These are phyloP conservation scores for Paramormyrops hopkinsi DNA, from an alignment of 2,797 vertebrate species.

Conservation along the genomic window DNA sequence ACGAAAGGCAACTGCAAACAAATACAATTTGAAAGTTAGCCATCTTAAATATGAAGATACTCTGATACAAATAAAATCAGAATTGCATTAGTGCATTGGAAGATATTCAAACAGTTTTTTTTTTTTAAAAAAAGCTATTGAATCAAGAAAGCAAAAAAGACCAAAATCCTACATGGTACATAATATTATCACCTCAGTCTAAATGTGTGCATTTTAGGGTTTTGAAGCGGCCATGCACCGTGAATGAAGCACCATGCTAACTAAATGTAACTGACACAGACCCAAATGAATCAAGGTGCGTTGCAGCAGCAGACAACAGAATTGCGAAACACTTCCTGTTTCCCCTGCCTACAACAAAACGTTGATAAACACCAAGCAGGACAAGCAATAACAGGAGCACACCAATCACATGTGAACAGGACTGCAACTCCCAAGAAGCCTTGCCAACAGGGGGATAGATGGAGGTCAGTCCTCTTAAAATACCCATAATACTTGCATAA, in stretches of 20 bases:
- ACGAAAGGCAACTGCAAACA: not conserved
- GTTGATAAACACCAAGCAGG: not conserved
- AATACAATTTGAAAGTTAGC: not conserved
- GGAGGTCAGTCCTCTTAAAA: not conserved
- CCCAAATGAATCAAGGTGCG: not conserved
- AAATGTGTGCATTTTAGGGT: not conserved
- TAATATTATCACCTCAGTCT: not conserved
- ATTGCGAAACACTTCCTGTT: not conserved
- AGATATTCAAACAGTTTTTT: not conserved
- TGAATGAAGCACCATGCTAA: not conserved
- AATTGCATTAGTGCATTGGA: not conserved
- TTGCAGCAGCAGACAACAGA: not conserved
- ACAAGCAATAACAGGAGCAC: not conserved
- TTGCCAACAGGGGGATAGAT: not conserved
- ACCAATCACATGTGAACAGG: not conserved
- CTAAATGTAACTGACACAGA: not conserved
- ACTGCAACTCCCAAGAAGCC: not conserved
- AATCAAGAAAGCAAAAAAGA: not conserved
- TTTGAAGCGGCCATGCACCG: not conserved
- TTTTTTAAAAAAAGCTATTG: not conserved
- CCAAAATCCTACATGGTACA: no score
- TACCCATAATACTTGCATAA: not conserved
- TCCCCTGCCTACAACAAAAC: not conserved
- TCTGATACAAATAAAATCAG: not conserved
- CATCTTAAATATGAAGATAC: not conserved